phyloP scores from a whole-genome alignment of 2,888 invertebrate genomes.

The Pilophorus perplexus region DNA sequence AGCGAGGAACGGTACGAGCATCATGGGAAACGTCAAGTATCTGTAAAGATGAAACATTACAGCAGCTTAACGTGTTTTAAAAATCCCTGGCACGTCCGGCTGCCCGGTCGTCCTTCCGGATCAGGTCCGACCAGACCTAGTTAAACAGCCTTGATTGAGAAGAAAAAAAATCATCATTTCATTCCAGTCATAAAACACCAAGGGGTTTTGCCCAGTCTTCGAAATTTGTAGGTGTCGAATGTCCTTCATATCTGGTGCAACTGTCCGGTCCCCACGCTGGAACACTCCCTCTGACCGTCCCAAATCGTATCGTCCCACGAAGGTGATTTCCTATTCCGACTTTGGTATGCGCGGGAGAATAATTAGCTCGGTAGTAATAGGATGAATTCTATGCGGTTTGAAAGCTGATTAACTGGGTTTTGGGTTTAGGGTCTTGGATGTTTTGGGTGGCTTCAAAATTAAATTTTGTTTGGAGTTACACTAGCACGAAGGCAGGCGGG shows the following conservation, averaged over 20 bases:
- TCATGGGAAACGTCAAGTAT: constrained; percentile 12
- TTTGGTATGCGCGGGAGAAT: not conserved
- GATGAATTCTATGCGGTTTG: too few species aligned
- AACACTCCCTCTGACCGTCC: not conserved
- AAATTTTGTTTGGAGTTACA: too few species aligned
- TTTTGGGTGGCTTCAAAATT: too few species aligned
- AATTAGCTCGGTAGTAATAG: too few species aligned
- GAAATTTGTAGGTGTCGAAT: too few species aligned
- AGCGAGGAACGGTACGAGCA: constrained; percentile 25
- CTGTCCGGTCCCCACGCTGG: constrained; percentile 1
- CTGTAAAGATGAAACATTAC: not conserved
- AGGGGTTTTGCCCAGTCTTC: not conserved
- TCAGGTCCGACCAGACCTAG: not conserved
- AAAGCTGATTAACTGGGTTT: too few species aligned
- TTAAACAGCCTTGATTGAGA: constrained; percentile 6
- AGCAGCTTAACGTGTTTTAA: not conserved
- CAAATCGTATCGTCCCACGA: constrained; percentile 6
- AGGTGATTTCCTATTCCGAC: not conserved
- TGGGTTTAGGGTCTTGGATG: too few species aligned
- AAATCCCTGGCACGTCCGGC: too few species aligned
- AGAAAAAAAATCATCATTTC: not conserved
- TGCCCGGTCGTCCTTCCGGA: not conserved
- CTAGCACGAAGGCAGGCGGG: too few species aligned
- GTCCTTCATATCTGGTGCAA: constrained; percentile 24
- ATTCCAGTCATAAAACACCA: not conserved